Evolutionary conservation across 2,113 vertebrate species (phyloP), one percentile per base, ranked within the genome.

Genomic region (Herpetotheres cachinnans): DNA sequence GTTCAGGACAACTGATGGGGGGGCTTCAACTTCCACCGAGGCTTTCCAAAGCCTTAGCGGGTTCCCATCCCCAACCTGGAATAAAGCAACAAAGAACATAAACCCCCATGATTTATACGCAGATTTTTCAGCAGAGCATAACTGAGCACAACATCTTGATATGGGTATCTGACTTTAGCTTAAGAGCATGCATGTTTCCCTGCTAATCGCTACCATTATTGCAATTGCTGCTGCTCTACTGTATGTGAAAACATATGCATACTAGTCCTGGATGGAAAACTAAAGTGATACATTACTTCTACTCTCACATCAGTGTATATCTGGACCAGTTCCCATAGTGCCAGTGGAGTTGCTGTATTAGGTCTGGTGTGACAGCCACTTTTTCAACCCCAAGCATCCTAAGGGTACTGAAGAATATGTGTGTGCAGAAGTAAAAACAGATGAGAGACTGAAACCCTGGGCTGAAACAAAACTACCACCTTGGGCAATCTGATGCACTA

Each of bases 1-100:
- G 84, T 99, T 99, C 97, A 99, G 88, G 46, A 99, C 99, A 29
- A 99, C 99, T 0, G 99, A 99, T 1, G 99, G 99, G 0, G 99
- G 99, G 0, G 99, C 99, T 91, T 99, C 99, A 50, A 99, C 99
- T 97, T 99, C 99, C 46, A 98, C 99, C 0, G 99, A 98, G 18
- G 99, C 99, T 93, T 99, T 98, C 99, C 99, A 99, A 19, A 99
- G 97, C 83, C 98, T 98, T 90, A 99, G 92, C 1, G 99, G 99
- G 92, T 99, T 99, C 47, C 99, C 99, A 30, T 99, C 99, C 21
- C 99, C 99, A 80, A 99, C 99, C 99, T 99, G 58, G 20, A 86
- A 54, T 36, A 50, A 91, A 82, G 18, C n/a, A 92, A 54, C 17
- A 61, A 56, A 91, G 59, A 89, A 66, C 25, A 84, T 21, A 88